Evolutionary conservation across 1,140 invertebrate species (phyloP), one percentile per base, ranked within the genome.

Genomic region (Brachionus plicatilis): DNA sequence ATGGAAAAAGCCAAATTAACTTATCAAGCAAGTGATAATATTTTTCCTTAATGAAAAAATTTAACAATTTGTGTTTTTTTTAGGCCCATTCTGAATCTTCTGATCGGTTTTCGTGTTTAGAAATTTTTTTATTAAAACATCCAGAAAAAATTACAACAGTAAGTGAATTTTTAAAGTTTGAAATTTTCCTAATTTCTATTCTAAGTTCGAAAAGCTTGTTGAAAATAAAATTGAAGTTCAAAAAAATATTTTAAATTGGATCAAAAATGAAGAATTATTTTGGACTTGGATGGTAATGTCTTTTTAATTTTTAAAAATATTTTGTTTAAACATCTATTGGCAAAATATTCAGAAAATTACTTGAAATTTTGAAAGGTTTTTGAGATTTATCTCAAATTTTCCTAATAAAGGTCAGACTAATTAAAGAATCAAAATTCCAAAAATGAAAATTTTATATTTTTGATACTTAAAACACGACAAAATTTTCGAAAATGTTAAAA

Each of bases 221-320:
- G 43, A 76, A 29, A 76, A 76, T 11, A 50, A 76, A 33, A 76
- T 76, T 27, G 43, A 76, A 47, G 3, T 76, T 20, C 43, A 76
- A 76, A 76, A 76, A 50, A 76, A 50, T 50, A 50, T 76, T 50
- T n/a, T 76, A 14, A 50, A 27, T 27, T 76, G 72, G 72, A 47
- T 76, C 3, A 76, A 76, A 76, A 50, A 76, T 33, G 72, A 76
- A 50, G 43, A 76, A 5, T 27, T 76, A 3, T 76, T 76, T 50
- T 76, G 72, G 72, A 76, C 41, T 27, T 76, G 72, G 72, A 76
- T 76, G 72, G 72, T 76, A 76, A 27, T 17, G 47, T 50, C 27
- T 50, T 2, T 47, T 47, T 12, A 47, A 12, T 47, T 47, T 45
- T n/a, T 37, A 37, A 37, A 37, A 37, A 0, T 37, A 37, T 37